These are phyloP conservation scores for Calycopis cecrops DNA, from an alignment of 1,140 invertebrate genomes.

Conservation along the genomic window DNA sequence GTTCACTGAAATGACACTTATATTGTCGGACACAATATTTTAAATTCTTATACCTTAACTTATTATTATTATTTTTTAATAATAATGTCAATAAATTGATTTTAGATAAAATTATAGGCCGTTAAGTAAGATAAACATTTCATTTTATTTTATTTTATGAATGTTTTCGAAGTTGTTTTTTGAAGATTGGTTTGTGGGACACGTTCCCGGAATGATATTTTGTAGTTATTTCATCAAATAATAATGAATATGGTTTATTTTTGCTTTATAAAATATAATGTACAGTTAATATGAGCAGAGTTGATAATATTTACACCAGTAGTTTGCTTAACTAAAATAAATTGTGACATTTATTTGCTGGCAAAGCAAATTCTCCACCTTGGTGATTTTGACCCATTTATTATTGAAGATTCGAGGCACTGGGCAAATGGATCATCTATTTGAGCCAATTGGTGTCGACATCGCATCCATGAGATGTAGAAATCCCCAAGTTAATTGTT, in stretches of 20 bases:
- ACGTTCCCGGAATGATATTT: conserved; percentile 4
- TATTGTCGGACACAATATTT: conserved; percentile 9
- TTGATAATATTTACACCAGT: too few species aligned
- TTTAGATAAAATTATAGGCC: not conserved
- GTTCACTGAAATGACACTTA: conserved; percentile 18
- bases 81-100: not conserved
- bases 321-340: too few species aligned
- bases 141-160: conserved; percentile 7
- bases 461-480: too few species aligned
- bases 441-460: too few species aligned
- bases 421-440: too few species aligned
- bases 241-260: conserved; percentile 3
- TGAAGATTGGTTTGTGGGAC: conserved; percentile 11
- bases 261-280: conserved; percentile 3
- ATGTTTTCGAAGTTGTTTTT: conserved; percentile 3
- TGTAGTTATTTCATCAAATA: not conserved
- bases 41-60: conserved; percentile 3
- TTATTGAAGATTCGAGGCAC: too few species aligned
- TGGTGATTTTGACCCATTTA: too few species aligned
- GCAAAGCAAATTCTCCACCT: too few species aligned
- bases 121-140: conserved; percentile 9
- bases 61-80: conserved; percentile 8
- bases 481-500: too few species aligned
- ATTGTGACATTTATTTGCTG: too few species aligned
- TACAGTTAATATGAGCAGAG: not conserved